These are phyloP conservation scores for Mesocricetus auratus DNA, from an alignment of 2,113 vertebrate genomes.

Conservation along the genomic window DNA sequence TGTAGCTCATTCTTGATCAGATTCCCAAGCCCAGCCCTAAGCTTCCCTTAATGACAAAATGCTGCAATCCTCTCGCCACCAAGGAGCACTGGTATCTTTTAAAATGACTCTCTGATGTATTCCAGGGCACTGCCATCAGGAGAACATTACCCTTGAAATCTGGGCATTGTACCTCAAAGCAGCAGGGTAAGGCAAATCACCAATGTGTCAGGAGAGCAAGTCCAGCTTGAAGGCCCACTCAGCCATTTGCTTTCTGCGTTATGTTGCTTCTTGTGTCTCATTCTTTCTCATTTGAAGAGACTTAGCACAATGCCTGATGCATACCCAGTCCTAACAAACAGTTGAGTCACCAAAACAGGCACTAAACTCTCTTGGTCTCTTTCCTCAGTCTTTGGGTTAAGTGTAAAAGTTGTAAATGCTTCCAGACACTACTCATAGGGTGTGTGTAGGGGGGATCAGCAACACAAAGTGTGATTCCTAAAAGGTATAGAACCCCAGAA, in stretches of 20 bases:
- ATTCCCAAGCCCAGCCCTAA: not conserved
- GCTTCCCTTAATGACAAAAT: not conserved
- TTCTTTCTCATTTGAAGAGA: not conserved
- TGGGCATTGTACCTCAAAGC: not conserved
- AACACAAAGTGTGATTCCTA: not conserved
- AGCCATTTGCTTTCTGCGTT: not conserved
- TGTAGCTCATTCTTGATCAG: not conserved
- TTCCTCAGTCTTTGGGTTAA: not conserved
- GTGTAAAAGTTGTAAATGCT: not conserved
- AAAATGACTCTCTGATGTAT: not conserved
- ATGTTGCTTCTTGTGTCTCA: not conserved
- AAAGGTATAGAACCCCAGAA: not conserved
- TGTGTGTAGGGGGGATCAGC: not conserved
- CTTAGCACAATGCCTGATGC: not conserved
- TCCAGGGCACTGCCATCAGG: not conserved
- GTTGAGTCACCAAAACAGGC: not conserved
- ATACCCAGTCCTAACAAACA: not conserved
- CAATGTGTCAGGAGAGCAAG: not conserved
- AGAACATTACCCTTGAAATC: not conserved
- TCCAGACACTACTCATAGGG: too few relatives aligned
- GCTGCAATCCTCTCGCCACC: not conserved
- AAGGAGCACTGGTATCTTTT: not conserved
- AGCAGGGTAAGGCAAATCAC: not conserved
- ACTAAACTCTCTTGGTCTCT: not conserved
- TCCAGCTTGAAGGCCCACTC: not conserved